A percentile compares a stretch with the other conserved stretches of the same genome.
Evolutionary conservation across 2,888 invertebrate species (phyloP).

Genomic region (Amaurobius ferox): DNA sequence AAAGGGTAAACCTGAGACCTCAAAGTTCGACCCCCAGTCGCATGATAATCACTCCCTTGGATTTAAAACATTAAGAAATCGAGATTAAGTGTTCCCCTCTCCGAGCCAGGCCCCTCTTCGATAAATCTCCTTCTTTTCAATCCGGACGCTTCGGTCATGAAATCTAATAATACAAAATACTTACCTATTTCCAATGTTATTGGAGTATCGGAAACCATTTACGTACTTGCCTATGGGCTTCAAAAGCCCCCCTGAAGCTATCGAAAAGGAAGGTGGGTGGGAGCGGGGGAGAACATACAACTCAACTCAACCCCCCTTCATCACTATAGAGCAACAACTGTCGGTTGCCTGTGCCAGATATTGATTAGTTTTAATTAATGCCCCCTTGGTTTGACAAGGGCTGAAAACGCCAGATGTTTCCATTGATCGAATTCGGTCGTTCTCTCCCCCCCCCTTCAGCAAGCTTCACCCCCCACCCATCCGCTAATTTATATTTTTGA

Average conservation of each 20-base stretch:
- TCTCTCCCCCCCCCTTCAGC: conserved; percentile 12
- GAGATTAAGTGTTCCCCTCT: not conserved
- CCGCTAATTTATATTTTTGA: conserved; percentile 71
- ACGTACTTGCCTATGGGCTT: not conserved
- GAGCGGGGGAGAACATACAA: not conserved
- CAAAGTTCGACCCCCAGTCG: no score
- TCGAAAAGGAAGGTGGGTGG: not conserved
- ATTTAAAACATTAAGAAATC: not conserved
- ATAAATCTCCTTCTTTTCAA: not conserved
- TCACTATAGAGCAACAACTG: conserved; percentile 69
- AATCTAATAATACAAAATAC: conserved; percentile 18
- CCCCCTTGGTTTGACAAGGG: conserved; percentile 68
- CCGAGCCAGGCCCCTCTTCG: not conserved
- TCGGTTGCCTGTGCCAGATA: conserved; percentile 65
- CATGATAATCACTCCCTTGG: no score
- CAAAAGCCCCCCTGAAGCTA: not conserved
- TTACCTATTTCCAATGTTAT: conserved; percentile 25
- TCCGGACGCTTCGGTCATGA: not conserved
- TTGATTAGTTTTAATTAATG: conserved; percentile 71
- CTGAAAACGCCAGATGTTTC: conserved; percentile 70
- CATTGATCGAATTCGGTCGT: conserved; percentile 56
- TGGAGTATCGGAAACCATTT: conserved; percentile 6
- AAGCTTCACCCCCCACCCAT: conserved; percentile 22
- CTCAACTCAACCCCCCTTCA: conserved; percentile 33
- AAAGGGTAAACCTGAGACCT: no score